Conservation (phyloP, 2,797 vertebrate genomes). For the Lagorchestes hirsutus region DNA sequence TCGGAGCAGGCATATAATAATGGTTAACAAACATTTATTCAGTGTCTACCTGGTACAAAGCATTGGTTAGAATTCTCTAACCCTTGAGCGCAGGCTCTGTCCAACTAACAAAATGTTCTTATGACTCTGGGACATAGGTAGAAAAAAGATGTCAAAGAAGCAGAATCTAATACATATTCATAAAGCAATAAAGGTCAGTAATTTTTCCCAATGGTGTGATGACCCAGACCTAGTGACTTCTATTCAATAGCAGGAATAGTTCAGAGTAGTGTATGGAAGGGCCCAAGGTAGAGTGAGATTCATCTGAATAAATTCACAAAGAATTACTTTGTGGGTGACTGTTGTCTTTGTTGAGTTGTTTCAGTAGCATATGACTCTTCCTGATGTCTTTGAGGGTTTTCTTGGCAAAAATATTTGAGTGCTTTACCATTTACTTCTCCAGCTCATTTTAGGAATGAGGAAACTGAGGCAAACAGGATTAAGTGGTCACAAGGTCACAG, state of each 20-base stretch:
- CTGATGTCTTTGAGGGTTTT: background rate
- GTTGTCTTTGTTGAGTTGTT: background rate
- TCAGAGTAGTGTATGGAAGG: background rate
- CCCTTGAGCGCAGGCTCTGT: background rate
- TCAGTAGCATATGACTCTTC: background rate
- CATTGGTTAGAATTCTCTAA: background rate
- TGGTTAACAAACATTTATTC: background rate
- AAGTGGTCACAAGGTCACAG: background rate
- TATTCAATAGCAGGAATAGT: background rate
- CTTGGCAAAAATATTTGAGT: background rate
- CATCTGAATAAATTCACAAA: background rate
- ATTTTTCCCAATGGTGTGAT: background rate
- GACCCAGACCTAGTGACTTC: background rate
- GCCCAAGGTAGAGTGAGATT: background rate
- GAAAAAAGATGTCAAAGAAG: background rate
- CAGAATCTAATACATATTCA: background rate
- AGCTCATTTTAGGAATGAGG: background rate
- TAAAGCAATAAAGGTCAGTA: background rate
- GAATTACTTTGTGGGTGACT: background rate
- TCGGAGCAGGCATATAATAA: background rate
- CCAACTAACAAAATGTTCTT: background rate
- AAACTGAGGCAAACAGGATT: background rate
- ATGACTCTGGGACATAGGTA: background rate
- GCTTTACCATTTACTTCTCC: background rate
- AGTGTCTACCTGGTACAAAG: background rate